Evolutionary conservation across 2,113 vertebrate species (phyloP), one percentile per base, ranked within the genome.

Genomic region (Colossoma macropomum): DNA sequence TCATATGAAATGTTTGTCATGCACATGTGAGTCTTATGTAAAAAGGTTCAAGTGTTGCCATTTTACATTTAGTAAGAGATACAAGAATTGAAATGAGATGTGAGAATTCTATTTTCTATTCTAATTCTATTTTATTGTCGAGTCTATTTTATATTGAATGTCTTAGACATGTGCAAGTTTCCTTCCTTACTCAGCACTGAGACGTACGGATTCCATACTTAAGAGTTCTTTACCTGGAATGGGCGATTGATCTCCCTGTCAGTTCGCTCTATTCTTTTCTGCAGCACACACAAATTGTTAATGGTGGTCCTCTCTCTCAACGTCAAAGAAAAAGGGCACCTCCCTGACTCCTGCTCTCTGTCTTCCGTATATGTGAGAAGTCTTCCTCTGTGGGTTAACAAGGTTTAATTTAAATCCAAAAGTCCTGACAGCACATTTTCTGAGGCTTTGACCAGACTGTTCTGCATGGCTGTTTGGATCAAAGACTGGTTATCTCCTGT

Each of bases 401-500:
- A 90, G 90, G 94, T 92, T 92, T 96, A 95, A 95, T 96, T 96
- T 95, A 92, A 94, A 95, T 94, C 92, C 93, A 93, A 96, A 96
- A 95, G 89, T 91, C 95, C 94, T 96, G 95, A 96, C 93, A 92
- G 89, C 93, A 95, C 95, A 95, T 94, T 96, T 97, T 95, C 92
- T 94, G 86, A 85, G 85, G 82, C 86, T 90, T 90, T 92, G 90
- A 90, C 91, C 88, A 88, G 90, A 74, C 90, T 93, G 92, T 95
- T 95, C 94, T 96, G 94, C 94, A 94, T 95, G 93, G 92, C 94
- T 95, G 93, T 94, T 94, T 95, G 95, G 95, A 96, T 96, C 95
- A 96, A 96, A 96, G 94, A 94, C 93, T 95, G 94, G 94, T 96
- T 96, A 96, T 96, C 94, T 86, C 93, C 93, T 91, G 93, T 96